These are phyloP conservation scores for Pseudomugil gertrudae DNA, from an alignment of 2,797 vertebrate species.

Conservation along the genomic window DNA sequence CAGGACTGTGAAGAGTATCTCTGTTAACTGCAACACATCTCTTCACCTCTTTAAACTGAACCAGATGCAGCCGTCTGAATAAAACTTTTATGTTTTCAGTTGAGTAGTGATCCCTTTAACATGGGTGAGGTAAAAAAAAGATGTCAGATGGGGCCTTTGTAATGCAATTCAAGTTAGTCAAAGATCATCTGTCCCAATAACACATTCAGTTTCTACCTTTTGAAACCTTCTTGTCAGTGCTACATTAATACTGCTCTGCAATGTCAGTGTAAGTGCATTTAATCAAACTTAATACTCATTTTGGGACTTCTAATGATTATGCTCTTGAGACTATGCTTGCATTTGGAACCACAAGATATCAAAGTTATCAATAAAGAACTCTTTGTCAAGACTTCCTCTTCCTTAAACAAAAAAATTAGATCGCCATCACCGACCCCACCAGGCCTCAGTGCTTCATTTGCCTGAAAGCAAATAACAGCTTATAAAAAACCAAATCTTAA, in stretches of 20 bases:
- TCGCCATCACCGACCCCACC: too few relatives aligned
- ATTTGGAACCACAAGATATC: background rate
- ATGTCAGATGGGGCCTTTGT: constrained; percentile 70
- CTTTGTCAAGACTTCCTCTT: too few relatives aligned
- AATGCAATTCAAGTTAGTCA: constrained; percentile 63
- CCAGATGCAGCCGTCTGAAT: constrained; percentile 79
- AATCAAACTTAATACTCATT: background rate
- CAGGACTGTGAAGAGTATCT: constrained; percentile 56
- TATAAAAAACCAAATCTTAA: too few relatives aligned
- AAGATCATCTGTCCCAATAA: constrained; percentile 26
- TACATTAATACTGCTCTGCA: constrained; percentile 13
- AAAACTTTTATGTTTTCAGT: constrained; percentile 74
- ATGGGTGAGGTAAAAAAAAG: constrained; percentile 10
- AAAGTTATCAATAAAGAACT: background rate
- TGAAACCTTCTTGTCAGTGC: constrained; percentile 11
- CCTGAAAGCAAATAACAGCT: too few relatives aligned
- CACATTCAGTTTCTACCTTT: background rate
- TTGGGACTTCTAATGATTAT: background rate
- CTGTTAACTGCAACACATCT: constrained; percentile 66
- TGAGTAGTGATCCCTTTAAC: constrained; percentile 49
- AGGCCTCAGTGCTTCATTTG: too few relatives aligned
- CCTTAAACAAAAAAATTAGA: too few relatives aligned
- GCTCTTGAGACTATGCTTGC: background rate
- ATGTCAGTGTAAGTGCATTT: constrained; percentile 1
- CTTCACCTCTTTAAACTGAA: constrained; percentile 72